Evolutionary conservation across 2,888 invertebrate species (phyloP).

Genomic region (Heliconius charithonia): DNA sequence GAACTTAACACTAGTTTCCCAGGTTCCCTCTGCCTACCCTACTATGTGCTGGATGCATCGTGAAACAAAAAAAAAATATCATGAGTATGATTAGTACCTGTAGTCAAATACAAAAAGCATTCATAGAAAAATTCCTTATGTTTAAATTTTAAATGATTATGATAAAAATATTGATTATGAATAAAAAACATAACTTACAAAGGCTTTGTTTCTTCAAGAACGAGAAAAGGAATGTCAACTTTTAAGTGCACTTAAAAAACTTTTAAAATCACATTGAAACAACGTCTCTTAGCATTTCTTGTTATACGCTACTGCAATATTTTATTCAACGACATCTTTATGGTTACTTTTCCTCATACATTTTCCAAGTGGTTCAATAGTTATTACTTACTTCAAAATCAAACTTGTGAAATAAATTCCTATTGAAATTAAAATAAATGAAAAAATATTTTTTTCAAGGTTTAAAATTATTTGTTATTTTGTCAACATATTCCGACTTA

Average conservation of each 20-base stretch:
- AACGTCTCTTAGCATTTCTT: conserved; percentile 8
- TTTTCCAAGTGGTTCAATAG: not conserved
- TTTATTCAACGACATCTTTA: conserved; percentile 22
- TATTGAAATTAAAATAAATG: not conserved
- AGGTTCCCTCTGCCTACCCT: too few relatives aligned
- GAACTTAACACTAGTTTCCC: too few relatives aligned
- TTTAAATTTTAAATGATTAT: too few relatives aligned
- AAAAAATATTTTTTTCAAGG: not conserved
- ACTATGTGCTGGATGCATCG: too few relatives aligned
- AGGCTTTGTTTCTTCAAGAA: not conserved
- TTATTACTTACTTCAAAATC: not conserved
- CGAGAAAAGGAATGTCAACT: conserved; percentile 9
- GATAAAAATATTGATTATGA: not conserved
- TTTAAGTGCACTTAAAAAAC: not conserved
- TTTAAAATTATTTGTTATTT: not conserved
- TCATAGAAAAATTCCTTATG: too few relatives aligned
- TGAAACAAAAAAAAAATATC: too few relatives aligned
- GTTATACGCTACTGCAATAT: conserved; percentile 5
- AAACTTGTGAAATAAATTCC: not conserved
- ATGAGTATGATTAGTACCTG: too few relatives aligned
- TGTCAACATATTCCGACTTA: too few relatives aligned
- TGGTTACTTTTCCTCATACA: not conserved
- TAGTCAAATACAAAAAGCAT: too few relatives aligned
- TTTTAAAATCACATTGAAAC: conserved; percentile 10
- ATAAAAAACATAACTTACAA: not conserved